Percentiles rank a stretch among this genome's conserved stretches.
Conservation (phyloP, 1,140 invertebrate species). For the Scaptodrosophila lebanonensis region DNA sequence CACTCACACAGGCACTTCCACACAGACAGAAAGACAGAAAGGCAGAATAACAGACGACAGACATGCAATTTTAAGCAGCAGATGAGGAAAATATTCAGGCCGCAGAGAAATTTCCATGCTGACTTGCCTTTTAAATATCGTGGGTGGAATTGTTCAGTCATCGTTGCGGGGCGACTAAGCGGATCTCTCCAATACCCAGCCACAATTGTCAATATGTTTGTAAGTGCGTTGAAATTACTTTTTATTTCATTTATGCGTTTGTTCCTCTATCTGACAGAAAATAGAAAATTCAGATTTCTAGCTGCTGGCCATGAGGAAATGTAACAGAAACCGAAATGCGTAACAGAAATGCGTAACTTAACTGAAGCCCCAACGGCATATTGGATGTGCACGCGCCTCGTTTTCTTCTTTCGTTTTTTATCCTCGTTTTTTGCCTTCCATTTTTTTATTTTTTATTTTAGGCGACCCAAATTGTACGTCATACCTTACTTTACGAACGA, state of each 20-base stretch:
- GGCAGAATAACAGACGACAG: no score
- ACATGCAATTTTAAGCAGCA: no score
- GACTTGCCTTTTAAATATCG: no score
- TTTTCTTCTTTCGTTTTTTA: no score
- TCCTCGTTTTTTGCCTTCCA: no score
- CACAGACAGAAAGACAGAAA: no score
- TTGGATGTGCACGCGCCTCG: slow-evolving; percentile 54
- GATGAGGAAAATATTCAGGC: no score
- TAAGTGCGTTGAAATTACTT: slow-evolving; percentile 58
- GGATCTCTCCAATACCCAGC: slow-evolving; percentile 37
- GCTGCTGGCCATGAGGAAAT: slow-evolving; percentile 4
- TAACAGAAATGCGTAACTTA: slow-evolving; percentile 52
- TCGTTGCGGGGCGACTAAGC: slow-evolving; percentile 41
- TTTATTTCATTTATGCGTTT: slow-evolving; percentile 60
- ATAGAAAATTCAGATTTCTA: not conserved
- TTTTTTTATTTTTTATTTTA: no score
- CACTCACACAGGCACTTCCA: no score
- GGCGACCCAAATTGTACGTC: no score
- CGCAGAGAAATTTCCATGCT: no score
- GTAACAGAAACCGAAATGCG: slow-evolving; percentile 62
- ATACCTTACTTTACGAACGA: no score
- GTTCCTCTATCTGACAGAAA: slow-evolving; percentile 13
- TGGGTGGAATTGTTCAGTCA: slow-evolving; percentile 8
- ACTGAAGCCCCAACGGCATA: slow-evolving; percentile 52
- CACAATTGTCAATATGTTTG: slow-evolving; percentile 51